A percentile compares a stretch with the other conserved stretches of the same genome.
Evolutionary conservation across 2,113 vertebrate genomes (phyloP).

Genomic region (Variabilichromis moorii): DNA sequence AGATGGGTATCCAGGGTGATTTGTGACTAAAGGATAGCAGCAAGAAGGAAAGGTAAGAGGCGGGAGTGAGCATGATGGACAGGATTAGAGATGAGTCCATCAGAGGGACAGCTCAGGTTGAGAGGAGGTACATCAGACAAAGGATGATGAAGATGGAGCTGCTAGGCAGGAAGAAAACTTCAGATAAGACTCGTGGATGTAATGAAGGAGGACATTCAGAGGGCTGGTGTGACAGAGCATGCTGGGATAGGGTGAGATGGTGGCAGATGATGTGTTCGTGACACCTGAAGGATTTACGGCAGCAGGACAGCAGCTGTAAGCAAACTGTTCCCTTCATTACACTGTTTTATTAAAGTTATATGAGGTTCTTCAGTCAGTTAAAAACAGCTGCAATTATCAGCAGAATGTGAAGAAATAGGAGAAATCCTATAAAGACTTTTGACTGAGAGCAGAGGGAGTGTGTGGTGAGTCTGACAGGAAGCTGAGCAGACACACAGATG

Average conservation of each 20-base stretch:
- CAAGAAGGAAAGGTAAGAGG: neutral
- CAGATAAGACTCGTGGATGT: neutral
- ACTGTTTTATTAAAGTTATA: neutral
- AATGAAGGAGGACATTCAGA: neutral
- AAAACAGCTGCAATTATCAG: neutral
- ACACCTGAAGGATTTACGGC: rapidly evolving
- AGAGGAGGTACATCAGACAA: neutral
- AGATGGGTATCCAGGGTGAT: neutral
- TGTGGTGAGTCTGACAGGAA: neutral
- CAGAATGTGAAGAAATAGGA: neutral
- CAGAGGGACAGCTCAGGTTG: neutral
- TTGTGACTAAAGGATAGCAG: neutral
- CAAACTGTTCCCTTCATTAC: neutral
- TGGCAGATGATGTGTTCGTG: neutral
- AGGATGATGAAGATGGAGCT: neutral
- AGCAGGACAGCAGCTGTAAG: neutral
- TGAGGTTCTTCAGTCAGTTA: neutral
- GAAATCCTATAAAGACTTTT: neutral
- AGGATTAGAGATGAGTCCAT: neutral
- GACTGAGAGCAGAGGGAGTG: neutral
- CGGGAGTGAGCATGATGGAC: rapidly evolving
- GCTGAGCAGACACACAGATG: neutral
- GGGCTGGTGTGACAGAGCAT: neutral
- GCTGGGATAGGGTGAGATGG: neutral
- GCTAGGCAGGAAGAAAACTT: neutral